phyloP scores from a whole-genome alignment of 1,140 invertebrate genomes.

The Carposina sasakii region DNA sequence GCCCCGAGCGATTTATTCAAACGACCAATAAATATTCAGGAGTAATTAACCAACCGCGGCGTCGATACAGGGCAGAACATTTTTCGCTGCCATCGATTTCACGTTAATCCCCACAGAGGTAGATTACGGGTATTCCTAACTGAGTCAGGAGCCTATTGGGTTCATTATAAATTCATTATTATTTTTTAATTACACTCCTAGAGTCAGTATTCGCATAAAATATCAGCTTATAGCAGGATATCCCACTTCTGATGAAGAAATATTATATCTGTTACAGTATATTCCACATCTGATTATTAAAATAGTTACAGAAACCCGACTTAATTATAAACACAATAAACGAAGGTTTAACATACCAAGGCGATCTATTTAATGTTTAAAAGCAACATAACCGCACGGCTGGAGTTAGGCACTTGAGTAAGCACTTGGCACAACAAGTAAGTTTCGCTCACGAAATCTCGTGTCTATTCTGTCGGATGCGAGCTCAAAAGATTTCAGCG shows the following conservation, averaged over 20 bases:
- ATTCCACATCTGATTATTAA: too few relatives aligned
- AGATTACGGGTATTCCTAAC: constrained; percentile 44
- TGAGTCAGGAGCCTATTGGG: too few relatives aligned
- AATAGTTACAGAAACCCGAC: too few relatives aligned
- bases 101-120: constrained; percentile 49
- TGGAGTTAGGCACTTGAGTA: constrained; percentile 19
- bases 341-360: too few relatives aligned
- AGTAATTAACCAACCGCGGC: constrained; percentile 57
- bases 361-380: not conserved
- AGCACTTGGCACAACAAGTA: constrained; percentile 24
- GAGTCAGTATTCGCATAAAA: constrained; percentile 13
- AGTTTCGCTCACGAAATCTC: constrained; percentile 29
- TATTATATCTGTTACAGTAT: too few relatives aligned
- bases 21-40: constrained; percentile 68
- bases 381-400: not conserved
- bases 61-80: constrained; percentile 51
- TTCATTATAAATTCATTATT: too few relatives aligned
- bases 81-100: constrained; percentile 47
- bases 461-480: constrained; percentile 30
- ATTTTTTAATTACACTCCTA: too few relatives aligned
- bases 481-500: constrained; percentile 39
- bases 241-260: too few relatives aligned
- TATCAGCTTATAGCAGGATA: too few relatives aligned
- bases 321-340: too few relatives aligned
- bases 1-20: constrained; percentile 60